These are phyloP conservation scores for Chaetophractus vellerosus DNA, from an alignment of 2,797 vertebrate genomes.

Conservation along the genomic window DNA sequence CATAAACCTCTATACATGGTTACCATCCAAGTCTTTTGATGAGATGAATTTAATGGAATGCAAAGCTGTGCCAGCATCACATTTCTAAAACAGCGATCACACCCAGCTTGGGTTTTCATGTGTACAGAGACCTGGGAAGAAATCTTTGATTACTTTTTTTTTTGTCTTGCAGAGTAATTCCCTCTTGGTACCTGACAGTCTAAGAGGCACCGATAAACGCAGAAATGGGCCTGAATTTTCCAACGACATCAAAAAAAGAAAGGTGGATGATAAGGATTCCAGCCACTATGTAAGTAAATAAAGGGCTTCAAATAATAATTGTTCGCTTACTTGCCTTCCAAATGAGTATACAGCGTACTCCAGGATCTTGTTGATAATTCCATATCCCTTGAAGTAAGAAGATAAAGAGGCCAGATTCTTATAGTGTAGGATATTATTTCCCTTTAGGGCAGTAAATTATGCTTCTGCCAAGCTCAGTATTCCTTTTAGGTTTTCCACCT, in stretches of 20 bases:
- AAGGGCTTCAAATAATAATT: slow-evolving; percentile 51
- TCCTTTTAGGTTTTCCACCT: background rate
- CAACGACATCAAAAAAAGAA: slow-evolving; percentile 93
- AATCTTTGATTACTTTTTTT: slow-evolving; percentile 82
- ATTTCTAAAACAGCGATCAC: slow-evolving; percentile 77
- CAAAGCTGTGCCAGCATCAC: slow-evolving; percentile 68
- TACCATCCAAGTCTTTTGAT: slow-evolving; percentile 72
- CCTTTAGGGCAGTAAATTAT: background rate
- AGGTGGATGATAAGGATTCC: slow-evolving; percentile 94
- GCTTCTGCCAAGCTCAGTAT: background rate
- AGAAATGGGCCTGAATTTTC: slow-evolving; percentile 93
- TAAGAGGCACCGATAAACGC: slow-evolving; percentile 92
- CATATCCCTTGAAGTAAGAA: background rate
- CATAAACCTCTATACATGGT: slow-evolving; percentile 67
- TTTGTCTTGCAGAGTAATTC: slow-evolving; percentile 92
- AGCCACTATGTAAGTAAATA: slow-evolving; percentile 93
- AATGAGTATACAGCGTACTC: background rate
- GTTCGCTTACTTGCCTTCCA: slow-evolving; percentile 55
- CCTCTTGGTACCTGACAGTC: slow-evolving; percentile 91
- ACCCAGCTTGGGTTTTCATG: slow-evolving; percentile 79
- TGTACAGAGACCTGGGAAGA: slow-evolving; percentile 74
- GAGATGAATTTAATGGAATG: slow-evolving; percentile 75
- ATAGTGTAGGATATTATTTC: background rate
- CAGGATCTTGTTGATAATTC: slow-evolving; percentile 14
- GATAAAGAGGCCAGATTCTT: slow-evolving; percentile 21